Percentiles rank a stretch among this genome's conserved stretches.
Conservation (phyloP, 2,888 invertebrate species). For the Podotricha telesiphe region DNA sequence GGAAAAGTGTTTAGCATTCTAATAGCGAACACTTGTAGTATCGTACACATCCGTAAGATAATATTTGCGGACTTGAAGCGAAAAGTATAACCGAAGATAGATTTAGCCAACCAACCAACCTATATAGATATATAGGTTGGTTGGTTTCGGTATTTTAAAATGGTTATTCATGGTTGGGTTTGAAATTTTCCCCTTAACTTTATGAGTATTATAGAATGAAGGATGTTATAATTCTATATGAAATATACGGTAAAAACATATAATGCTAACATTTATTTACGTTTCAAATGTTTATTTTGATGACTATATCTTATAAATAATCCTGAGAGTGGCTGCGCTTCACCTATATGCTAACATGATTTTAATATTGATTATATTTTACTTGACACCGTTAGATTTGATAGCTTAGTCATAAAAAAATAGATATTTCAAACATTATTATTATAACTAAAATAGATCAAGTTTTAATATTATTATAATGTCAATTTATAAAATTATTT, state of each 20-base stretch:
- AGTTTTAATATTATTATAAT: too few species aligned
- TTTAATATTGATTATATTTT: neutral
- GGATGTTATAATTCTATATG: neutral
- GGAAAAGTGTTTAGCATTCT: conserved; percentile 49
- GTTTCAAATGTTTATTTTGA: neutral
- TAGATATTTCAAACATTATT: too few species aligned
- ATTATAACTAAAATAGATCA: too few species aligned
- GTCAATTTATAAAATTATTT: too few species aligned
- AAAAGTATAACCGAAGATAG: conserved; percentile 29
- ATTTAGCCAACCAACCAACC: too few species aligned
- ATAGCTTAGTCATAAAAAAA: conserved; percentile 11
- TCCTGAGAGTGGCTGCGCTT: conserved; percentile 4
- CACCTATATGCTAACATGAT: conserved; percentile 1
- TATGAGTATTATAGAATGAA: neutral
- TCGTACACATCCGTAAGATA: conserved; percentile 40
- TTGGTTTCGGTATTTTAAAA: conserved; percentile 4
- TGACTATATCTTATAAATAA: neutral
- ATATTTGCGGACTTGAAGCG: conserved; percentile 36
- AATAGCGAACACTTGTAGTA: conserved; percentile 36
- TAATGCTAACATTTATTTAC: neutral
- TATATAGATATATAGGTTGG: conserved; percentile 24
- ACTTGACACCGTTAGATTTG: conserved; percentile 62
- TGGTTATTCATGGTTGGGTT: conserved; percentile 22
- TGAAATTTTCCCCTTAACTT: neutral
- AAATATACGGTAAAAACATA: neutral